phyloP scores from a whole-genome alignment of 2,797 vertebrate genomes.

The Cynopterus sphinx region DNA sequence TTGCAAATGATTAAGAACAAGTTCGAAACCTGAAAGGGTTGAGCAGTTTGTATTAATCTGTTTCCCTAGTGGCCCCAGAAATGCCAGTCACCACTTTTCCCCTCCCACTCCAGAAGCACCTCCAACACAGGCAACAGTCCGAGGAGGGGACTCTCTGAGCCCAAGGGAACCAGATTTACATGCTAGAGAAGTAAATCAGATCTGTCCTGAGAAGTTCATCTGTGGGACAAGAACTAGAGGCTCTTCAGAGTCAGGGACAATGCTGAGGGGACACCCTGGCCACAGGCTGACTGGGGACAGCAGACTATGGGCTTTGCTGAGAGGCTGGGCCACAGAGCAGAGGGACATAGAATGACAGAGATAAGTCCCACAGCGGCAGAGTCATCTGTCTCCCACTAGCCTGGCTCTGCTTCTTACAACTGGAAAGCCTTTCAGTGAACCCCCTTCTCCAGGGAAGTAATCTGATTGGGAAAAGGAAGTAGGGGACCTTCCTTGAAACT shows the following conservation, averaged over 20 bases:
- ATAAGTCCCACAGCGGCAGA: not conserved
- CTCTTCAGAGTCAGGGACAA: not conserved
- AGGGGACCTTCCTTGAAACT: not conserved
- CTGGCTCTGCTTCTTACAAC: not conserved
- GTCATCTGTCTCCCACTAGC: not conserved
- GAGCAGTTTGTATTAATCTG: not conserved
- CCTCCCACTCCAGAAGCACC: not conserved
- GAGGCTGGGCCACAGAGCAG: not conserved
- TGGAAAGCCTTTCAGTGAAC: not conserved
- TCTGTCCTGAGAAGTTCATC: not conserved
- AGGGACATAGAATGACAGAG: accelerated
- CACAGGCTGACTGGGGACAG: not conserved
- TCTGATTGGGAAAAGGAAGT: not conserved
- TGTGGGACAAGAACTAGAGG: accelerated
- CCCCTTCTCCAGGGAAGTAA: not conserved
- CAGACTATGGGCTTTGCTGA: not conserved
- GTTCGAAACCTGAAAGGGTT: not conserved
- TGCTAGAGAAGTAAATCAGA: not conserved
- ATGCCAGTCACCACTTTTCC: not conserved
- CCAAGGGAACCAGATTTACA: accelerated
- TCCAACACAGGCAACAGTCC: not conserved
- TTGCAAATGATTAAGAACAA: not conserved
- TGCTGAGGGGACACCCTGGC: not conserved
- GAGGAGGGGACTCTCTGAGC: not conserved
- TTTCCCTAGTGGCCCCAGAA: not conserved